Evolutionary conservation across 2,113 vertebrate species (phyloP), one percentile per base, ranked within the genome.

Genomic region (Cariama cristata): DNA sequence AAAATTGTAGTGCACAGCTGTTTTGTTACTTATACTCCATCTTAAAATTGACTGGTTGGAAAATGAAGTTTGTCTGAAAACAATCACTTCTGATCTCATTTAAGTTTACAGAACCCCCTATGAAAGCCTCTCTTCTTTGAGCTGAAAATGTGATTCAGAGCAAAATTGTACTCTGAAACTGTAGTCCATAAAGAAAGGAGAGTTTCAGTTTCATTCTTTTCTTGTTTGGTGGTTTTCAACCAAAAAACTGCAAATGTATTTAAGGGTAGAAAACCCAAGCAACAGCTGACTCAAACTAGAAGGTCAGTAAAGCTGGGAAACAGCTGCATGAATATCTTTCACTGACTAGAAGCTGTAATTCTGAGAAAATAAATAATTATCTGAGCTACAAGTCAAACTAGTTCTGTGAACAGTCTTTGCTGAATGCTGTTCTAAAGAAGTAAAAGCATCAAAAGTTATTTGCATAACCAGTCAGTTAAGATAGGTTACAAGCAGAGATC

Each of bases 31-130:
- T 79, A 50, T 21, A 90, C 73, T 94, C 35, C n/a, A 88, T 91
- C 90, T 93, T 95, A 95, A 97, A 97, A 92, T 30, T 33, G 60
- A 92, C 80, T 94, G 67, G 24, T 63, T 96, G 77, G 83, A 97
- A 98, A 98, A 97, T 76, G 49, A 97, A 96, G 68, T 84, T 97
- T 84, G 44, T 75, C 97, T 97, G 96, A 95, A 98, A 97, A 96
- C 79, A 96, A 94, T 93, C 28, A 82, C 49, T 95, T 95, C 32
- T 68, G 50, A 83, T 93, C 79, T 93, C 91, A 89, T 95, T 93
- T 77, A 87, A 96, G 88, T 35, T 82, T 95, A 92, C 7, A 92
- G 66, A 94, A 17, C 16, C 3, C 17, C 9, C 60, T 68, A 38
- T 26, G 9, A 88, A 94, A 87, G 3, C 79, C 33, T 83, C 71